Conservation (phyloP, 2,113 vertebrate genomes). For the Myiozetetes cayanensis region DNA sequence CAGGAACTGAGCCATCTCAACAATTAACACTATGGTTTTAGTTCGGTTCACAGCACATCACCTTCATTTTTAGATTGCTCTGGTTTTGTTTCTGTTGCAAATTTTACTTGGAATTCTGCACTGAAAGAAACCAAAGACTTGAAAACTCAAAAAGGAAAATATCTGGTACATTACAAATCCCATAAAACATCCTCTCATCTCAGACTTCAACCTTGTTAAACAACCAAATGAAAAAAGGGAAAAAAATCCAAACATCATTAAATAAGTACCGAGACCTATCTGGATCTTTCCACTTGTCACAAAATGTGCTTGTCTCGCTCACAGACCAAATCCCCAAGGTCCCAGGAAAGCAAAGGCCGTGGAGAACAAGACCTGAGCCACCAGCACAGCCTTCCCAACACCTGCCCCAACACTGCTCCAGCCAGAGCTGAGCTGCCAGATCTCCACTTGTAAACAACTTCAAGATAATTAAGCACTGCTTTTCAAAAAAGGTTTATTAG, state of each 20-base stretch:
- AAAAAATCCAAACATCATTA: neutral
- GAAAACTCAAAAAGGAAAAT: neutral
- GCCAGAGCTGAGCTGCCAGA: neutral
- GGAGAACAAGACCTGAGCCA: neutral
- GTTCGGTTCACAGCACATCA: neutral
- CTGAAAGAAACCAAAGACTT: neutral
- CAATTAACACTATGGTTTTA: neutral
- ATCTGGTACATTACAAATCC: neutral
- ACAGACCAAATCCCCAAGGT: neutral
- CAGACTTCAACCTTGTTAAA: neutral
- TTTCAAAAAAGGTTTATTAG: neutral
- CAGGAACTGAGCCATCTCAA: neutral
- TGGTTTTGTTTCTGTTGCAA: neutral
- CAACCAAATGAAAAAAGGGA: neutral
- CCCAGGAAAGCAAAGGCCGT: neutral
- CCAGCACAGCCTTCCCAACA: neutral
- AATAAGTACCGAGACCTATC: neutral
- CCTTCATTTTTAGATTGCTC: neutral
- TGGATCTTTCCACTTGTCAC: neutral
- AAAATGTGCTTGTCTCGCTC: fast-evolving
- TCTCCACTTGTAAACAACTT: neutral
- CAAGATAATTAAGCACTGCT: neutral
- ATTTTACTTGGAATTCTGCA: neutral
- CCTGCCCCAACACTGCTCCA: neutral
- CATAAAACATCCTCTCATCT: neutral